Base-by-base conservation (phyloP, 2,797 vertebrate genomes). In the Anabas testudineus region DNA sequence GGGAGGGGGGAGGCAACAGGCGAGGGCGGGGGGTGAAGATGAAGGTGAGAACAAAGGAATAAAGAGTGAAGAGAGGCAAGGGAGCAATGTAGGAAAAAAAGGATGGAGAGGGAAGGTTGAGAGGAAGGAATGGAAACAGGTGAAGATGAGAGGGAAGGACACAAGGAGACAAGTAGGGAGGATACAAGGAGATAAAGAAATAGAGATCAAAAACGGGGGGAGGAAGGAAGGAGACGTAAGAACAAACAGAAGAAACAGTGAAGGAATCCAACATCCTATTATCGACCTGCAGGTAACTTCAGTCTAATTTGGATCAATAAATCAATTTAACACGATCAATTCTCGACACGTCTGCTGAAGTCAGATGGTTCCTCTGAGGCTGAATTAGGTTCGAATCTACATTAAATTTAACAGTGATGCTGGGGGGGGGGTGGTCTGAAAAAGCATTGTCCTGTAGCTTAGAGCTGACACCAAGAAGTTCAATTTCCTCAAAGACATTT, bases 311-410 rank as follows among this genome's bases (percentile, higher is more conserved):
- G 15, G 47, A 36, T 78, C 42, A 54, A 54, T 32, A 43, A 58
- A 67, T 72, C 63, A 72, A 68, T 48, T 42, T 10, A 49, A 48
- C 15, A 41, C 5, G 7, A 42, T 13, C 13, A 18, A 22, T 48
- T 37, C 47, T n/a, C n/a, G n/a, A n/a, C n/a, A n/a, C n/a, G n/a
- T n/a, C 48, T 34, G 34, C 8, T 10, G 34, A 14, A 37, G n/a
- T n/a, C n/a, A n/a, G 2, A 12, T 10, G 34, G 34, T 36, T 24
- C 24, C 26, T 28, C 26, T 28, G 26, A 28, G 5, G 26, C n/a
- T n/a, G n/a, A n/a, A n/a, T n/a, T n/a, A n/a, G n/a, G n/a, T n/a
- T n/a, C n/a, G n/a, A n/a, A n/a, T n/a, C n/a, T n/a, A n/a, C n/a
- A n/a, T n/a, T n/a, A n/a, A n/a, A n/a, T n/a, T n/a, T n/a, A n/a